Evolutionary conservation across 92 coral and sea anemone species (phyloP), one percentile per base, ranked within the genome.

Genomic region (Zoanthus gigantus): DNA sequence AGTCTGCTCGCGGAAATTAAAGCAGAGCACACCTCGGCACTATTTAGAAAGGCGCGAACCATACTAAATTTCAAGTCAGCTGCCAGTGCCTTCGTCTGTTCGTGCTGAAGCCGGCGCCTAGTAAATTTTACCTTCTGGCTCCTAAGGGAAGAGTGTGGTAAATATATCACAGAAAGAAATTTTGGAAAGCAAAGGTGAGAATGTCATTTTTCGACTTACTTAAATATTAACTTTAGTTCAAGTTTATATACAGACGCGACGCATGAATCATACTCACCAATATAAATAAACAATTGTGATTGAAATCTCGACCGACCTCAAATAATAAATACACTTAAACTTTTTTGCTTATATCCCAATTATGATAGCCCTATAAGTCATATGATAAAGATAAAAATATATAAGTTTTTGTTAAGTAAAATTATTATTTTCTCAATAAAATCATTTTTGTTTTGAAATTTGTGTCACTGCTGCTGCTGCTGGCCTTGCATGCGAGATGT

Each of bases 11-110:
- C 46, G 82, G 30, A 37, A 77, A 15, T 9, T 14, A 28, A 1
- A 52, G 13, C 67, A 76, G 82, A 13, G 68, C 31, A 32, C 31
- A 47, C 82, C 82, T 77, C 10, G 82, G 82, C 47, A 54, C 46
- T 10, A 77, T 28, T 23, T 6, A 12, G 1, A 6, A 18, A 31
- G 67, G 82, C 82, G 82, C 82, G 82, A 77, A 77, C 54, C 17
- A 77, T 17, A 76, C 50, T 9, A 45, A 52, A 12, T 52, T 50
- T 48, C 63, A 23, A 23, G 67, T 52, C 82, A 52, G 45, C 82
- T 77, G 82, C 79, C 34, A 13, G 3, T 5, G 31, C 12, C 72
- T n/a, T 11, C 42, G 34, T 30, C 28, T 14, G 74, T 23, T 13
- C 15, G 42, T 12, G 74, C 15, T 31, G 46, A 69, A 9, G 17